phyloP scores from a whole-genome alignment of 2,888 invertebrate genomes.

The Diarsia dahlii region DNA sequence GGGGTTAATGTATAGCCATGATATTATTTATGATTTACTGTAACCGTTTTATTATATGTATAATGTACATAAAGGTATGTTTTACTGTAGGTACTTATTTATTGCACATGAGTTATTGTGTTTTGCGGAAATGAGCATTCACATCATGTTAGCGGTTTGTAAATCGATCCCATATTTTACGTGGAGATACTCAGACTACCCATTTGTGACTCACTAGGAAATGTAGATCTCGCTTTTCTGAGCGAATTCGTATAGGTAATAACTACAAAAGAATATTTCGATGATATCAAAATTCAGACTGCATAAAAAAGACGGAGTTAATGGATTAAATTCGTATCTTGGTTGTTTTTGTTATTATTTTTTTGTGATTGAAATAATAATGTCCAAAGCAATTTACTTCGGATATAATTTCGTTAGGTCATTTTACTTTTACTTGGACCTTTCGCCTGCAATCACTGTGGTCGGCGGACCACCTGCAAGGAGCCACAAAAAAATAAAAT shows the following conservation, averaged over 20 bases:
- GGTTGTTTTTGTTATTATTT: slow-evolving; percentile 21
- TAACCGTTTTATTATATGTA: slow-evolving; percentile 28
- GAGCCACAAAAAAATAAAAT: slow-evolving; percentile 30
- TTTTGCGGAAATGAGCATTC: slow-evolving; percentile 27
- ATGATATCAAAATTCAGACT: slow-evolving; percentile 16
- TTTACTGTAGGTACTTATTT: not conserved
- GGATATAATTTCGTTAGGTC: slow-evolving; percentile 40
- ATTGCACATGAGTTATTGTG: slow-evolving; percentile 27
- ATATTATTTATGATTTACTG: slow-evolving; percentile 56
- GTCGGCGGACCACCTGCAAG: slow-evolving; percentile 57
- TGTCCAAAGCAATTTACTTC: slow-evolving; percentile 51
- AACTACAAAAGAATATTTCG: not conserved
- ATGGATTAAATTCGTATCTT: slow-evolving; percentile 12
- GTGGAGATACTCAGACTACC: not conserved
- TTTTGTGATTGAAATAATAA: slow-evolving; percentile 40
- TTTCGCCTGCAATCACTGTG: slow-evolving; percentile 44
- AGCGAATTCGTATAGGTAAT: slow-evolving; percentile 1
- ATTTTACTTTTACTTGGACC: slow-evolving; percentile 41
- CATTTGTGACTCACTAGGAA: slow-evolving; percentile 10
- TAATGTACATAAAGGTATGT: not conserved
- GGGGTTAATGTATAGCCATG: slow-evolving; percentile 57
- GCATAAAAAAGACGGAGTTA: not conserved
- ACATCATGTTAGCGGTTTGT: slow-evolving; percentile 11
- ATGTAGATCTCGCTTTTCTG: not conserved
- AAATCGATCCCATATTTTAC: slow-evolving; percentile 28